These are phyloP conservation scores for Drosophila robusta DNA, from an alignment of 2,888 invertebrate species.

Conservation along the genomic window DNA sequence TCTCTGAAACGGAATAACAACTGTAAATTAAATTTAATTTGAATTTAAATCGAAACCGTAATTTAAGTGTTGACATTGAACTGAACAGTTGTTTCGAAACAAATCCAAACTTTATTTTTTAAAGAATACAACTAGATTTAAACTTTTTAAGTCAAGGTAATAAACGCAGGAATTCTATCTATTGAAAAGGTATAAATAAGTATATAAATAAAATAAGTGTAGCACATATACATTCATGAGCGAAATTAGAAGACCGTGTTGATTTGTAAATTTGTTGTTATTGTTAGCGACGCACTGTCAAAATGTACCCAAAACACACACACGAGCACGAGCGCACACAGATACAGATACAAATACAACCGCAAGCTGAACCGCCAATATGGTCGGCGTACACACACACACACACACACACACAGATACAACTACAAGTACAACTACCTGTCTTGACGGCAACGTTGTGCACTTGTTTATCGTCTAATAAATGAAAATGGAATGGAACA, in stretches of 20 bases:
- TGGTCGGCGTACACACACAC: constrained; percentile 2
- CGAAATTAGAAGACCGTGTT: constrained; percentile 26
- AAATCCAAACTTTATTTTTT: no score
- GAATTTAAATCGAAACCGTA: no score
- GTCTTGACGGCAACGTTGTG: constrained; percentile 46
- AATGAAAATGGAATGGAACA: constrained; percentile 68
- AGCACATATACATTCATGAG: constrained; percentile 12
- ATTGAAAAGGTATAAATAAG: no score
- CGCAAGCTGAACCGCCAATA: constrained; percentile 12
- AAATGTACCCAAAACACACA: constrained; percentile 41
- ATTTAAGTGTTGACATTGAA: no score
- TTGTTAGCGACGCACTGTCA: constrained; percentile 58
- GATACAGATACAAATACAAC: background rate
- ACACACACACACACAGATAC: background rate
- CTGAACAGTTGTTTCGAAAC: no score
- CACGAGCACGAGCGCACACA: background rate
- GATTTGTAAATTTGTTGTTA: constrained; percentile 41
- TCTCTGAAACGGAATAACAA: no score
- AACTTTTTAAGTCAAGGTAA: no score
- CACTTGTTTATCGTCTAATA: constrained; percentile 64
- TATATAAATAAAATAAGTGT: background rate
- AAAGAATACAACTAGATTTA: no score
- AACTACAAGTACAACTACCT: constrained; percentile 34
- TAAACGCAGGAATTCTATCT: no score
- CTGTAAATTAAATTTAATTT: no score